A percentile compares a stretch with the other conserved stretches of the same genome.
Evolutionary conservation across 2,797 vertebrate genomes (phyloP).

Genomic region (Micrastur ruficollis): DNA sequence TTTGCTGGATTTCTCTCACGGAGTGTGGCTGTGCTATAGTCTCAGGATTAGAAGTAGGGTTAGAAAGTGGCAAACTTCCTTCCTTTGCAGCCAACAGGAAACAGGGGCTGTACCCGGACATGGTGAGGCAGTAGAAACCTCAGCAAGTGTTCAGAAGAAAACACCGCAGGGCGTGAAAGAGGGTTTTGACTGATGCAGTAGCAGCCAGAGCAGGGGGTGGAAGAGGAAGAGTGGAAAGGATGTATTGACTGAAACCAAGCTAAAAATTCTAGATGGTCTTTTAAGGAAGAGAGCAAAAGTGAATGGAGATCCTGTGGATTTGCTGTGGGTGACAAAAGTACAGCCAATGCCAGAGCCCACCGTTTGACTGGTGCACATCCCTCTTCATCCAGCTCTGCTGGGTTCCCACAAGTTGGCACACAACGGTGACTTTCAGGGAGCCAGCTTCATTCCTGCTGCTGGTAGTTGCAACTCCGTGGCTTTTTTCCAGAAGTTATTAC

Average conservation of each 20-base stretch:
- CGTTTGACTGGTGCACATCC: not conserved
- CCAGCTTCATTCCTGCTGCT: not conserved
- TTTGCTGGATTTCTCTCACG: not conserved
- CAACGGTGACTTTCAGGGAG: not conserved
- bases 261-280: not conserved
- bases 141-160: not conserved
- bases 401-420: not conserved
- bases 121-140: not conserved
- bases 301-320: not conserved
- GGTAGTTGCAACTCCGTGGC: not conserved
- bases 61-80: slow-evolving; percentile 12
- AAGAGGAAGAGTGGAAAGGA: not conserved
- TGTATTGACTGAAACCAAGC: not conserved
- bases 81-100: not conserved
- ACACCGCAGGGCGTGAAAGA: not conserved
- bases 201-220: not conserved
- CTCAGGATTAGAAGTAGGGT: not conserved
- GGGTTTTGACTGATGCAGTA: not conserved
- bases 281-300: not conserved
- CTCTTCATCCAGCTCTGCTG: not conserved
- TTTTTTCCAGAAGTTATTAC: not conserved
- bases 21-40: not conserved
- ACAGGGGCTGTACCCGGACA: not conserved
- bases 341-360: not conserved
- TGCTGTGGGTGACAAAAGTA: not conserved